phyloP scores from a whole-genome alignment of 2,113 vertebrate species.

The Trogon melanurus region DNA sequence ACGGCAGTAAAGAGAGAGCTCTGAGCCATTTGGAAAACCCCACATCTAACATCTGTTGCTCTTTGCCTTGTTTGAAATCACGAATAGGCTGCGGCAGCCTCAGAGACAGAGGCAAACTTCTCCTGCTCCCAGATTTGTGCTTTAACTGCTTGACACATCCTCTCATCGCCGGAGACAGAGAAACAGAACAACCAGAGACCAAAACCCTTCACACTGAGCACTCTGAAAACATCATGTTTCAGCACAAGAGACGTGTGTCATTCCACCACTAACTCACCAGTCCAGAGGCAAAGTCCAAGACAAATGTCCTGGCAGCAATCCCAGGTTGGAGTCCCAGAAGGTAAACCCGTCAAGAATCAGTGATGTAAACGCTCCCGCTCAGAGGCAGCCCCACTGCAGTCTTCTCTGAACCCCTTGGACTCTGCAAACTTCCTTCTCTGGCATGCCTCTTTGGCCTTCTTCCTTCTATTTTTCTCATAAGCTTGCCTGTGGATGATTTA shows the following conservation, averaged over 20 bases:
- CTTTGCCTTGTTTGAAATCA: background rate
- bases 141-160: background rate
- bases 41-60: background rate
- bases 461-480: constrained; percentile 30
- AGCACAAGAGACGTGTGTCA: background rate
- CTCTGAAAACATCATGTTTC: constrained; percentile 2
- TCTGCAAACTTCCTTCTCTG: constrained; percentile 15
- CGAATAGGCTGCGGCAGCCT: background rate
- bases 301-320: background rate
- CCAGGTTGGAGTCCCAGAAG: background rate
- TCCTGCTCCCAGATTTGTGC: background rate
- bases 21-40: background rate
- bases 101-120: background rate
- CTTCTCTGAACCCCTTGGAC: background rate
- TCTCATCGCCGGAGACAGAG: constrained; percentile 12
- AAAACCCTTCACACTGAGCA: background rate
- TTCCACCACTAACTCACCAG: constrained; percentile 30
- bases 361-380: background rate
- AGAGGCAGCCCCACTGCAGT: constrained; percentile 20
- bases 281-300: background rate
- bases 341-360: background rate
- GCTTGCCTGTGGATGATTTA: constrained; percentile 10
- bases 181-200: constrained; percentile 1
- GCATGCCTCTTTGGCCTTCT: constrained; percentile 22
- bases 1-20: background rate